Base-by-base conservation (phyloP, 2,797 vertebrate genomes). In the Furcifer pardalis region DNA sequence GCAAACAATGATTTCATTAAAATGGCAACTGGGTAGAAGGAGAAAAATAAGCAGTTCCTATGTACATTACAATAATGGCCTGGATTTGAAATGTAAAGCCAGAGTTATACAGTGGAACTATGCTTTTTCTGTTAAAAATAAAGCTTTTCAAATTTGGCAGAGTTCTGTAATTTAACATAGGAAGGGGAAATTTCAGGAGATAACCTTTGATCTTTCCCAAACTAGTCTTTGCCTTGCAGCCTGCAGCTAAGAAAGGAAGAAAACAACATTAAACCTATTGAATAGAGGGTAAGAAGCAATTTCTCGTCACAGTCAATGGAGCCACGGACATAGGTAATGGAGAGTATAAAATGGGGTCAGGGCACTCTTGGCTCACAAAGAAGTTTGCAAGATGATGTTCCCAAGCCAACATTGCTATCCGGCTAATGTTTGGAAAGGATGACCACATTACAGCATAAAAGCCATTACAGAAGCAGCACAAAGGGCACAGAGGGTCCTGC, bases 1-100 rank as follows among this genome's bases (percentile, higher is more conserved):
- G 92, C 88, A 94, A 92, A 92, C 87, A 93, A 83, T 90, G 35
- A 84, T 90, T 90, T 91, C 77, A 94, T 91, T 93, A 91, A 91
- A 90, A 74, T 84, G 86, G 71, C 37, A 92, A 84, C 30, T 85
- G 46, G 86, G 35, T 65, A 78, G 46, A 71, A 52, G 27, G 62
- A 88, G 40, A 85, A 6, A 89, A 88, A 30, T 46, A 91, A 86
- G 69, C 68, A n/a, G n/a, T 49, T 4, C 10, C 0, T 84, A 62
- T 82, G 42, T 74, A 71, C 4, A 19, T 3, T 56, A 60, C 63
- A 12, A 60, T 56, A 80, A 62, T 74, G 21, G 2, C 8, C 37
- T 60, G 0, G 35, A 5, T 91, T 65, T 89, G 82, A 92, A 86
- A 83, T 30, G 46, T 89, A n/a, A 15, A 66, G 3, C 35, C 32